Percentiles rank a stretch among this genome's conserved stretches.
Evolutionary conservation across 2,888 invertebrate genomes (phyloP).

Genomic region (Tetramorium bicarinatum): DNA sequence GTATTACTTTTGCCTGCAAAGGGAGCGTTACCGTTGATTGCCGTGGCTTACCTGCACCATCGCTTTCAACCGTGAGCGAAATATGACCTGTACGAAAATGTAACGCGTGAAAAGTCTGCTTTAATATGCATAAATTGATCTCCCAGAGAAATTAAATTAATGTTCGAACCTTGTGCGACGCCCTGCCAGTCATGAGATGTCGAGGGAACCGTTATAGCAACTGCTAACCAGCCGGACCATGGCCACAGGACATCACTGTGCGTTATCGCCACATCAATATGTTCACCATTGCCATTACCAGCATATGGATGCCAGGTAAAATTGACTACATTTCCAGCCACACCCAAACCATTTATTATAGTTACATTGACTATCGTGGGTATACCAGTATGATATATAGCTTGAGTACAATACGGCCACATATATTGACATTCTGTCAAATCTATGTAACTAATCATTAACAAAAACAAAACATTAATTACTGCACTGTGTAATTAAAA

Average conservation of each 20-base stretch:
- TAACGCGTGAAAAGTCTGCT: neutral
- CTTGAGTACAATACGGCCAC: conserved; percentile 99
- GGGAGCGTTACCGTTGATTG: conserved; percentile 89
- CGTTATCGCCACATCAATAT: conserved; percentile 92
- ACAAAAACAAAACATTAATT: conserved; percentile 40
- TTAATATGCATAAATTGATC: neutral
- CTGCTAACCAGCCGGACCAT: conserved; percentile 98
- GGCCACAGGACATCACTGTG: conserved; percentile 96
- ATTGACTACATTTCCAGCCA: conserved; percentile 91
- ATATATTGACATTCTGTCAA: conserved; percentile 98
- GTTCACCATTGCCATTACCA: conserved; percentile 91
- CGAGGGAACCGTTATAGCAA: conserved; percentile 91
- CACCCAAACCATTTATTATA: conserved; percentile 97
- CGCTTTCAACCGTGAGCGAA: conserved; percentile 92
- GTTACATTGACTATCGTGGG: conserved; percentile 97
- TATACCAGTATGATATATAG: conserved; percentile 94
- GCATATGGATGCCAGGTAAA: conserved; percentile 95
- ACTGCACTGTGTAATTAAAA: neutral
- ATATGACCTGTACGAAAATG: conserved; percentile 89
- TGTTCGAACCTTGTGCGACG: conserved; percentile 89
- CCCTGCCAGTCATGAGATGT: conserved; percentile 92
- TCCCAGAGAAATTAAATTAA: conserved; percentile 17
- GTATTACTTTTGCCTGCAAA: conserved; percentile 94
- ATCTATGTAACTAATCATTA: conserved; percentile 92
- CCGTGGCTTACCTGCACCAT: conserved; percentile 88